Percentiles rank a stretch among this genome's conserved stretches.
phyloP scores from a whole-genome alignment of 64 coral and sea anemone species.

The Stichodactyla helianthus region DNA sequence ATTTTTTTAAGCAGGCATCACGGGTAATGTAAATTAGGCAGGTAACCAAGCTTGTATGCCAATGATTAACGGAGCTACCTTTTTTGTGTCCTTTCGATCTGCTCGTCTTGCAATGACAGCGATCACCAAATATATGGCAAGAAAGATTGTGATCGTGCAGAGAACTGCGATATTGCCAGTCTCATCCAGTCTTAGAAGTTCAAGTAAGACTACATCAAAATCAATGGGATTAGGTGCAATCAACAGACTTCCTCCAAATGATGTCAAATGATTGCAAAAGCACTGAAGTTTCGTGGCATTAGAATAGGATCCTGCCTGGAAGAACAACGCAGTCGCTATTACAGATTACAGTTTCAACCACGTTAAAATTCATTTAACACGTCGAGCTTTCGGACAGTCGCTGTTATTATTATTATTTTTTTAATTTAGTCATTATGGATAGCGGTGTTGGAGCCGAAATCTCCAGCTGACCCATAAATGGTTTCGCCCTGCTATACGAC shows the following conservation, averaged over 20 bases:
- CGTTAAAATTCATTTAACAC: no score
- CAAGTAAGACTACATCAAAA: conserved; percentile 54
- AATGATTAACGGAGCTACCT: conserved; percentile 18
- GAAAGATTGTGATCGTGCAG: conserved; percentile 34
- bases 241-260: conserved; percentile 74
- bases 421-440: no score
- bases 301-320: conserved; percentile 59
- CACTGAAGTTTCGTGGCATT: conserved; percentile 35
- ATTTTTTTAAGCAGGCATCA: no score
- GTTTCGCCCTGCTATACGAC: no score
- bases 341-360: no score
- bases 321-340: neutral
- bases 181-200: conserved; percentile 53
- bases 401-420: no score
- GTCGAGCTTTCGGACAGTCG: no score
- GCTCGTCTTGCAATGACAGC: conserved; percentile 64
- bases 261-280: conserved; percentile 80
- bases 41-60: no score
- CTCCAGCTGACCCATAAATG: no score
- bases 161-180: conserved; percentile 73
- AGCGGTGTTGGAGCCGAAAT: no score
- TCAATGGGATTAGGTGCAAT: conserved; percentile 77
- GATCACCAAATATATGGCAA: conserved; percentile 55
- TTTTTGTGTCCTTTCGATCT: conserved; percentile 51
- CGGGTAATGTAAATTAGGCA: no score